Evolutionary conservation across 2,797 vertebrate genomes (phyloP).

Genomic region (Catharus ustulatus): DNA sequence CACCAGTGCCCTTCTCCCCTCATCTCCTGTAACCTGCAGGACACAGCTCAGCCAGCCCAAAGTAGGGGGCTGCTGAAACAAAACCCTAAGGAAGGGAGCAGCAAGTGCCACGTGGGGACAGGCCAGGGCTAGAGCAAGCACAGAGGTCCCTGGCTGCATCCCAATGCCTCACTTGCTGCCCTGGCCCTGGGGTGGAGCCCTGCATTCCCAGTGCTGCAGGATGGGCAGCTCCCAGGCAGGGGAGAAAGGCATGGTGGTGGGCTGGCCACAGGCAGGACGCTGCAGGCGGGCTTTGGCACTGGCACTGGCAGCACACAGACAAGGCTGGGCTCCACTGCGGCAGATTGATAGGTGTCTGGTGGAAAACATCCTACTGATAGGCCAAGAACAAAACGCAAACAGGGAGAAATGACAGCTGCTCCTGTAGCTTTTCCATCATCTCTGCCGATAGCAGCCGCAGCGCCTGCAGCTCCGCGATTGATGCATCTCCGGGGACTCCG

Average conservation of each 20-base stretch:
- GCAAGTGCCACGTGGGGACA: rapidly evolving
- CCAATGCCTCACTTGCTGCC: neutral
- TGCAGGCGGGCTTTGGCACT: neutral
- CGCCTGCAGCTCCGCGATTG: conserved; percentile 58
- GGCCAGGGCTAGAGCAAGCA: neutral
- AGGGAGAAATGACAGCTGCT: conserved; percentile 71
- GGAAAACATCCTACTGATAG: conserved; percentile 66
- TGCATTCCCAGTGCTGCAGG: neutral
- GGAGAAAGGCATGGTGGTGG: rapidly evolving
- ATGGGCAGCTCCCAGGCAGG: neutral
- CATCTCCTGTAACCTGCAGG: neutral
- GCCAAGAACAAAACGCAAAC: conserved; percentile 60
- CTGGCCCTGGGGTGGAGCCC: neutral
- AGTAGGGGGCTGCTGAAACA: neutral
- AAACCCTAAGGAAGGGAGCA: neutral
- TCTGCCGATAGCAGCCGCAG: conserved; percentile 50
- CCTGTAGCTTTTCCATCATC: conserved; percentile 72
- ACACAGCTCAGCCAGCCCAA: neutral
- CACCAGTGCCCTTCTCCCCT: neutral
- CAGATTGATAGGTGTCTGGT: conserved; percentile 68
- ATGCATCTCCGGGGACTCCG: conserved; percentile 49
- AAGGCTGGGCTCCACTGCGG: neutral
- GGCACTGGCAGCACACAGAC: neutral
- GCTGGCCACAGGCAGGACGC: neutral
- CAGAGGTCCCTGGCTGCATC: neutral